A percentile compares a stretch with the other conserved stretches of the same genome.
Conservation (phyloP, 2,113 vertebrate genomes). For the Microcebus griseorufus region DNA sequence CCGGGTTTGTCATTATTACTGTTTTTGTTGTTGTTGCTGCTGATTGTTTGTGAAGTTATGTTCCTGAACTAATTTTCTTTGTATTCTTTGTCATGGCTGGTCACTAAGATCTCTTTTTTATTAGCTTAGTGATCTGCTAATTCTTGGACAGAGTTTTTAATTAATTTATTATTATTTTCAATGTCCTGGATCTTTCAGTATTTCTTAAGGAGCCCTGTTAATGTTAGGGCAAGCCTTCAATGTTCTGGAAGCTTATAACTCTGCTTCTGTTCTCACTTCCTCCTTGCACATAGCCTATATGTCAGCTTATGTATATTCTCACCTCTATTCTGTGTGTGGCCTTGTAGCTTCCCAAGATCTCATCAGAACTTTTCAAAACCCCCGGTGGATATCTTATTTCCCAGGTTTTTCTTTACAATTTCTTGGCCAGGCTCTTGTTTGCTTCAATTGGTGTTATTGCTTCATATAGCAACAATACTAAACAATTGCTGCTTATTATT, state of each 20-base stretch:
- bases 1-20: background rate
- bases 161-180: background rate
- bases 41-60: background rate
- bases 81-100: background rate
- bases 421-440: background rate
- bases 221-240: background rate
- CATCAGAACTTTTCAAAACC: background rate
- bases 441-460: background rate
- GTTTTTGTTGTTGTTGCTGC: background rate
- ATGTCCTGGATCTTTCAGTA: background rate
- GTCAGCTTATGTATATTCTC: background rate
- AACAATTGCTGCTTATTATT: background rate
- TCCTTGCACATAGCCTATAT: background rate
- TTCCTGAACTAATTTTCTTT: background rate
- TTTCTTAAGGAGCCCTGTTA: background rate
- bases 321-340: too few species aligned
- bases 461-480: fast-evolving
- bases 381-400: background rate
- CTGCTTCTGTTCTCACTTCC: background rate
- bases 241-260: background rate
- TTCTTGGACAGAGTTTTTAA: too few species aligned
- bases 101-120: background rate
- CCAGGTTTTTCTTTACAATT: background rate
- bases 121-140: background rate
- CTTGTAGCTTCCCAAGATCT: background rate